phyloP scores from a whole-genome alignment of 2,113 vertebrate genomes.

The Lepidothrix coronata region DNA sequence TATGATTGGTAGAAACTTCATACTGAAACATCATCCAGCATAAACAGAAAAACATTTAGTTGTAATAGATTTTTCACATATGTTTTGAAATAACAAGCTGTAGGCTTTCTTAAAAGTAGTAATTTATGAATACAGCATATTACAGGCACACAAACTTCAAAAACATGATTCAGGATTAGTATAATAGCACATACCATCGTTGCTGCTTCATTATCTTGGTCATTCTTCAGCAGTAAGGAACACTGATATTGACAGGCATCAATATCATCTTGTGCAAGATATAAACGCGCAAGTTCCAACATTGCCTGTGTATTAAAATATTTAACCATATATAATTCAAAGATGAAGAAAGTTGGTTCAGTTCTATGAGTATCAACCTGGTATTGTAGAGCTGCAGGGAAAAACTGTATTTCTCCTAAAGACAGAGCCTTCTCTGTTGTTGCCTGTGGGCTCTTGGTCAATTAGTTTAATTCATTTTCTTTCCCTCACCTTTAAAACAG shows the following conservation, averaged over 20 bases:
- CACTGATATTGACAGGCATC: slow-evolving; percentile 92
- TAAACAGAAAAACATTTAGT: background rate
- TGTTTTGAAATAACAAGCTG: background rate
- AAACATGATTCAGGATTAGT: background rate
- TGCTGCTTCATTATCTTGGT: slow-evolving; percentile 90
- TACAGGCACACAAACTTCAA: background rate
- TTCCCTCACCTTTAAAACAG: background rate
- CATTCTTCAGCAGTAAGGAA: slow-evolving; percentile 84
- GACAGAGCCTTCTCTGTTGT: background rate
- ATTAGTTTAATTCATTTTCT: background rate
- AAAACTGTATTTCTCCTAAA: background rate
- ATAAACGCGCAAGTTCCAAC: slow-evolving; percentile 90
- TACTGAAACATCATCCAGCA: background rate
- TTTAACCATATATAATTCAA: background rate
- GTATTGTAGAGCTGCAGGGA: background rate
- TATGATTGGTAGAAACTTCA: background rate
- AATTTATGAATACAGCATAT: background rate
- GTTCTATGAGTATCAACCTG: background rate
- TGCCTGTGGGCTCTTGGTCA: background rate
- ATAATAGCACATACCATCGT: slow-evolving; percentile 73
- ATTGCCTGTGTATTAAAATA: slow-evolving; percentile 80
- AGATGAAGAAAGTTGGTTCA: background rate
- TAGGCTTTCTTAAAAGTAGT: background rate
- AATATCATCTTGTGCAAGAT: slow-evolving; percentile 85
- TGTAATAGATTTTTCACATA: background rate